Evolutionary conservation across 2,888 invertebrate genomes (phyloP).

Genomic region (Thalpophila matura): DNA sequence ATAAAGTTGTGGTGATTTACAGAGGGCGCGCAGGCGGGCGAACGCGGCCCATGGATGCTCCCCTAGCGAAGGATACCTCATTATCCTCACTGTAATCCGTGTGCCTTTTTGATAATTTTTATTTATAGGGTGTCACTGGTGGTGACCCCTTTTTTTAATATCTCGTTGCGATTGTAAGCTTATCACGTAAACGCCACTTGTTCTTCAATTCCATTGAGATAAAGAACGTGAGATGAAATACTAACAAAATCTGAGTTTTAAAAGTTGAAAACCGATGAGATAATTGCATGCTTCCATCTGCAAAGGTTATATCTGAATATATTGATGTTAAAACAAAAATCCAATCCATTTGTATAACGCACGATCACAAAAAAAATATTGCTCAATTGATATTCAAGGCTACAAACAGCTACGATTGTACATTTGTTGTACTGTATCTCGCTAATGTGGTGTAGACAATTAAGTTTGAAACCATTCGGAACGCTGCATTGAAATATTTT

Average conservation of each 20-base stretch:
- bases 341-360: slow-evolving; percentile 58
- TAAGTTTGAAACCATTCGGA: slow-evolving; percentile 58
- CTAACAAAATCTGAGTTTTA: not conserved
- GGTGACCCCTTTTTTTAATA: slow-evolving; percentile 76
- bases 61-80: slow-evolving; percentile 88
- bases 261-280: slow-evolving; percentile 18
- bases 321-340: slow-evolving; percentile 53
- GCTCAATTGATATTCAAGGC: slow-evolving; percentile 77
- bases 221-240: slow-evolving; percentile 5
- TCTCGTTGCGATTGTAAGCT: slow-evolving; percentile 56
- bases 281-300: slow-evolving; percentile 29
- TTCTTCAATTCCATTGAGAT: slow-evolving; percentile 31
- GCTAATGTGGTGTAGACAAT: slow-evolving; percentile 61
- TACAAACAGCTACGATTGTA: slow-evolving; percentile 58
- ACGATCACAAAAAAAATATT: slow-evolving; percentile 65
- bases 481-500: slow-evolving; percentile 55
- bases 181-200: slow-evolving; percentile 48
- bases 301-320: slow-evolving; percentile 48
- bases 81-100: slow-evolving; percentile 89
- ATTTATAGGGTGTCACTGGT: slow-evolving; percentile 80
- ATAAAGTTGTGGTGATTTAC: slow-evolving; percentile 83
- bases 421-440: slow-evolving; percentile 59
- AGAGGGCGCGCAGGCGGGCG: slow-evolving; percentile 82
- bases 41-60: slow-evolving; percentile 77
- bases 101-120: slow-evolving; percentile 87